A percentile compares a stretch with the other conserved stretches of the same genome.
These are phyloP conservation scores for Scaptodrosophila lebanonensis DNA, from an alignment of 1,140 invertebrate species.

Conservation along the genomic window DNA sequence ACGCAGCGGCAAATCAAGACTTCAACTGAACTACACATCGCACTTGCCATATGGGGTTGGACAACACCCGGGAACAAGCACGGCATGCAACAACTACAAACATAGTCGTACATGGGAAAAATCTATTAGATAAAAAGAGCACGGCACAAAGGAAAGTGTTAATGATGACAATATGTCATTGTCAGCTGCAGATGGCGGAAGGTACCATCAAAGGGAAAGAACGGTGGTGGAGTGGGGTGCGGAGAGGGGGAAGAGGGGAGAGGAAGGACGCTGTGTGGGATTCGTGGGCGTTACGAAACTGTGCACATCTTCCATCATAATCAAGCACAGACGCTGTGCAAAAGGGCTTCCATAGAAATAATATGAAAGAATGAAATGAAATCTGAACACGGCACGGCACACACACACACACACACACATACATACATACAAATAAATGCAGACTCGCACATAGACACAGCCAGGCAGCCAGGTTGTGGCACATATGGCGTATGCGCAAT, in stretches of 20 bases:
- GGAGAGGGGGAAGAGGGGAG: background rate
- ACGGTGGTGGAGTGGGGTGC: slow-evolving; percentile 2
- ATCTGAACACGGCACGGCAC: background rate
- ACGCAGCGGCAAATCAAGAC: slow-evolving; percentile 8
- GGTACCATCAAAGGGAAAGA: too few relatives aligned
- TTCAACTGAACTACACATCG: slow-evolving; percentile 13
- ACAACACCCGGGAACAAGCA: background rate
- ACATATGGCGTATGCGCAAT: slow-evolving; percentile 52
- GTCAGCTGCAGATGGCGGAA: slow-evolving; percentile 43
- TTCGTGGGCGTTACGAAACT: slow-evolving; percentile 1
- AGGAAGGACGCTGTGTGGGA: background rate
- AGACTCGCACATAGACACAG: too few relatives aligned
- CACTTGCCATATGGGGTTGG: too few relatives aligned
- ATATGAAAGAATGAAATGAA: slow-evolving; percentile 13
- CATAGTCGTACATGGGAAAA: slow-evolving; percentile 1
- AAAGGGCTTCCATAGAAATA: slow-evolving; percentile 13
- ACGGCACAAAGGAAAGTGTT: slow-evolving; percentile 42
- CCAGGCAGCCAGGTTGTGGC: too few relatives aligned
- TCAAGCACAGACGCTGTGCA: slow-evolving; percentile 24
- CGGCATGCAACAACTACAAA: slow-evolving; percentile 7
- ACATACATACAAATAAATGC: too few relatives aligned
- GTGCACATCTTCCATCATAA: slow-evolving; percentile 50
- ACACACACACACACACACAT: too few relatives aligned
- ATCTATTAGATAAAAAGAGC: background rate
- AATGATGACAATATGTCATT: slow-evolving; percentile 67